Base-by-base conservation (phyloP, 2,797 vertebrate species). In the Leuciscus waleckii region DNA sequence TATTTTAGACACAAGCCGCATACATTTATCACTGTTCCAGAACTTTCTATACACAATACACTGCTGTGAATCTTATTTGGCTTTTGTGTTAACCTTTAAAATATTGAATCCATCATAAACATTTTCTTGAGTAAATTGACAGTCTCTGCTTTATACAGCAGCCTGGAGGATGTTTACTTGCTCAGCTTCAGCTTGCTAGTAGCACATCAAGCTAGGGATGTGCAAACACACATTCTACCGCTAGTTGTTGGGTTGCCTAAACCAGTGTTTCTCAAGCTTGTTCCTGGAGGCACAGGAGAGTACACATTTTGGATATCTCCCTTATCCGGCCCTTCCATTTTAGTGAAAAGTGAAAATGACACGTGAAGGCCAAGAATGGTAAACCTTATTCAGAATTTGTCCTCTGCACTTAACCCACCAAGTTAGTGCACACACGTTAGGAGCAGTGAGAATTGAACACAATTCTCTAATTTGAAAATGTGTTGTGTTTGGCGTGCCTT, bases 1-100 rank as follows among this genome's bases (percentile, higher is more conserved):
- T 82, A 61, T 56, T 82, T 85, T 35, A 79, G 65, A 68, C 75
- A 79, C 43, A 49, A 87, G 70, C 56, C 3, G 17, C 61, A 65
- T 69, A 37, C 3, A 49, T 73, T 63, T 63, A n/a, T 10, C 77
- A 76, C 61, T 81, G n/a, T 51, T 70, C 78, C 26, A 29, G 29
- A 70, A 65, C 26, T 37, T 58, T 63, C 70, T 19, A 21, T 63
- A 79, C 41, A 41, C 29, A 79, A 32, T 3, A 23, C 23, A 75
- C 56, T 2, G 41, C 21, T 74, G 41, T 63, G 23, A 76, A 83
- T 37, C 21, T 37, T 73, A 26, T 82, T 73, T 61, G 26, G 17
- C 21, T 37, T 51, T 16, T 63, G 67, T 26, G 13, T 49, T 68
- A 67, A 29, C 32, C 32, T 41, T 83, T 83, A 39, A 65, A 83